Percentiles rank a stretch among this genome's conserved stretches.
phyloP scores from a whole-genome alignment of 1,140 invertebrate genomes.

The Drosophila pruinosa region DNA sequence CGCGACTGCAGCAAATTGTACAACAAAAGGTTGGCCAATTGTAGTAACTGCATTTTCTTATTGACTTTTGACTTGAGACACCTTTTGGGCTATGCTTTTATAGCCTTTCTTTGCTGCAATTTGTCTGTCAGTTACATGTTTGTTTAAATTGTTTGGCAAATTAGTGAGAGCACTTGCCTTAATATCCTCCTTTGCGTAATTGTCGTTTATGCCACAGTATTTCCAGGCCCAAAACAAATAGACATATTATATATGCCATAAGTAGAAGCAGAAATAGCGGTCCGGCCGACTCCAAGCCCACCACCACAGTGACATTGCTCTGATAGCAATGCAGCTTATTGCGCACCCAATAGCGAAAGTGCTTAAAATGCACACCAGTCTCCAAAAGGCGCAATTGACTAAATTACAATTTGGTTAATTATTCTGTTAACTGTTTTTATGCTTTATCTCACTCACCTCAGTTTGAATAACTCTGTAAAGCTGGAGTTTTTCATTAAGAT shows the following conservation, averaged over 20 bases:
- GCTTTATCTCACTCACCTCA: conserved; percentile 31
- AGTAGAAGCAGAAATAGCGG: conserved; percentile 58
- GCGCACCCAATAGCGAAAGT: conserved; percentile 51
- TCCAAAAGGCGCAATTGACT: conserved; percentile 62
- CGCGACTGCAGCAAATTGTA: conserved; percentile 58
- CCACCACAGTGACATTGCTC: conserved; percentile 57
- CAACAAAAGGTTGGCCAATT: conserved; percentile 68
- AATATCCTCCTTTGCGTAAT: background rate
- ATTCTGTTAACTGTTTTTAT: background rate
- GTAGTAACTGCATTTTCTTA: conserved; percentile 52
- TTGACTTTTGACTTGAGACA: conserved; percentile 20
- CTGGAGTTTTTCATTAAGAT: conserved; percentile 47
- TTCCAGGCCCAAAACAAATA: conserved; percentile 56
- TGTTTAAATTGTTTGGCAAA: conserved; percentile 61
- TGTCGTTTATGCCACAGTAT: conserved; percentile 50
- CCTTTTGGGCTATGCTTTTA: conserved; percentile 32
- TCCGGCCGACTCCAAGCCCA: conserved; percentile 62
- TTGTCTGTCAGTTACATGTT: conserved; percentile 47
- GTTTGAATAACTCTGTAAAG: conserved; percentile 59
- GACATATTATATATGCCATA: conserved; percentile 41
- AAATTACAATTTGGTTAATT: background rate
- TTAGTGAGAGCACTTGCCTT: conserved; percentile 32
- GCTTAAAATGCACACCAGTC: conserved; percentile 59
- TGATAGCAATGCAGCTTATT: conserved; percentile 63
- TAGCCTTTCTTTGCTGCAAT: conserved; percentile 31